Evolutionary conservation across 1,140 invertebrate species (phyloP).

Genomic region (Drosophila kurseongensis): DNA sequence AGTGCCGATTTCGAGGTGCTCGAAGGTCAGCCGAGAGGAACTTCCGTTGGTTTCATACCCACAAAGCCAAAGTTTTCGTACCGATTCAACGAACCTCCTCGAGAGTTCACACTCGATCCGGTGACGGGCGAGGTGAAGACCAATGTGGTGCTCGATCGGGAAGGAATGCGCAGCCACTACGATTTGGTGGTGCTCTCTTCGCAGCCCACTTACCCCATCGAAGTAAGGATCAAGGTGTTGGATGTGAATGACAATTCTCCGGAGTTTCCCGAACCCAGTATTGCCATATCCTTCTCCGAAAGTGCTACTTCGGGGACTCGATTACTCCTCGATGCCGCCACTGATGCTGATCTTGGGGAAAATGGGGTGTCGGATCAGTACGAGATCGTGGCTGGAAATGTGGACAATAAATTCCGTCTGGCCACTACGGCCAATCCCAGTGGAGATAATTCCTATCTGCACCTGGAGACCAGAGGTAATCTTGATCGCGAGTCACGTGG

Average conservation of each 20-base stretch:
- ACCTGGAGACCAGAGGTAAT: conserved; percentile 95
- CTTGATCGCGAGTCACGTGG: conserved; percentile 94
- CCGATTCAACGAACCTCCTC: conserved; percentile 94
- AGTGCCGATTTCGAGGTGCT: conserved; percentile 93
- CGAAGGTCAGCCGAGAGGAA: conserved; percentile 93
- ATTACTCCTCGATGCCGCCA: conserved; percentile 93
- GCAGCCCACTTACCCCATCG: conserved; percentile 96
- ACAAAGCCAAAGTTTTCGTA: conserved; percentile 94
- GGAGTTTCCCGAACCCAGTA: conserved; percentile 94
- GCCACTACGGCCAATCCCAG: conserved; percentile 94
- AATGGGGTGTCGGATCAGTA: conserved; percentile 95
- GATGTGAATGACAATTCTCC: conserved; percentile 96
- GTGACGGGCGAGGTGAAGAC: conserved; percentile 93
- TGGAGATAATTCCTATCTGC: conserved; percentile 94
- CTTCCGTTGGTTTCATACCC: conserved; percentile 93
- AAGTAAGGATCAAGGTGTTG: conserved; percentile 93
- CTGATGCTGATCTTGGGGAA: conserved; percentile 93
- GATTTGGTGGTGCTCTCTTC: conserved; percentile 95
- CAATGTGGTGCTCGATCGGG: conserved; percentile 92
- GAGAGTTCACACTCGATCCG: conserved; percentile 92
- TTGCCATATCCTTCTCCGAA: conserved; percentile 95
- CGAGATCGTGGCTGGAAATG: conserved; percentile 93
- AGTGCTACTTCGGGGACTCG: conserved; percentile 94
- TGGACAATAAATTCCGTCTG: conserved; percentile 93
- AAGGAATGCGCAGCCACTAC: conserved; percentile 92